A percentile compares a stretch with the other conserved stretches of the same genome.
phyloP scores from a whole-genome alignment of 2,888 invertebrate genomes.

The Brachypalpus laphriformis region DNA sequence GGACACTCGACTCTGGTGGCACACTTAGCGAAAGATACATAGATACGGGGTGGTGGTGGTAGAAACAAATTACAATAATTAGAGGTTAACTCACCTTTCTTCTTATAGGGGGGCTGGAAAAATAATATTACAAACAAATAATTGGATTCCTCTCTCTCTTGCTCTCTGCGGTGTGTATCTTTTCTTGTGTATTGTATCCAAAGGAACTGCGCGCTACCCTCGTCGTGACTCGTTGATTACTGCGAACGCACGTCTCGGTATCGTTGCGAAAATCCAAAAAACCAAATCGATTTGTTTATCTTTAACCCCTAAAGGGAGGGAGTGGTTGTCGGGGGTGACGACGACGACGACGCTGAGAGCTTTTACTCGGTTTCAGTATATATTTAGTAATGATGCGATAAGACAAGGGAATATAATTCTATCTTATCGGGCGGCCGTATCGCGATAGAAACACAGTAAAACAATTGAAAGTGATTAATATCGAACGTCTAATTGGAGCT shows the following conservation, averaged over 20 bases:
- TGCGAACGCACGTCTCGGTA: constrained; percentile 55
- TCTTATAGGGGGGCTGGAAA: neutral
- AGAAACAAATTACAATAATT: neutral
- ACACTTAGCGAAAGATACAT: constrained; percentile 8
- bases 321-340: constrained; percentile 10
- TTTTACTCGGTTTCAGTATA: neutral
- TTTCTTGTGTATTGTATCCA: neutral
- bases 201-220: constrained; percentile 55
- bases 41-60: neutral
- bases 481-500: constrained; percentile 27
- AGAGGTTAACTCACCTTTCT: constrained; percentile 29
- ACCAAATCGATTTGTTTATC: constrained; percentile 72
- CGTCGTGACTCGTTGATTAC: constrained; percentile 63
- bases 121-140: neutral
- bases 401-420: constrained; percentile 18
- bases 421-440: constrained; percentile 59
- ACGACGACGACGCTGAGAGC: neutral
- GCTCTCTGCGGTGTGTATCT: neutral
- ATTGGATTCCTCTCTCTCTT: constrained; percentile 3
- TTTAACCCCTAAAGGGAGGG: constrained; percentile 39
- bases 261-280: constrained; percentile 56
- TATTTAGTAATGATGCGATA: constrained; percentile 29
- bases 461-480: constrained; percentile 30
- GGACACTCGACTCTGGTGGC: constrained; percentile 37
- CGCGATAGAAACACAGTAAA: constrained; percentile 24